Evolutionary conservation across 2,888 invertebrate species (phyloP), one percentile per base, ranked within the genome.

Genomic region (Diaprepes abbreviatus): DNA sequence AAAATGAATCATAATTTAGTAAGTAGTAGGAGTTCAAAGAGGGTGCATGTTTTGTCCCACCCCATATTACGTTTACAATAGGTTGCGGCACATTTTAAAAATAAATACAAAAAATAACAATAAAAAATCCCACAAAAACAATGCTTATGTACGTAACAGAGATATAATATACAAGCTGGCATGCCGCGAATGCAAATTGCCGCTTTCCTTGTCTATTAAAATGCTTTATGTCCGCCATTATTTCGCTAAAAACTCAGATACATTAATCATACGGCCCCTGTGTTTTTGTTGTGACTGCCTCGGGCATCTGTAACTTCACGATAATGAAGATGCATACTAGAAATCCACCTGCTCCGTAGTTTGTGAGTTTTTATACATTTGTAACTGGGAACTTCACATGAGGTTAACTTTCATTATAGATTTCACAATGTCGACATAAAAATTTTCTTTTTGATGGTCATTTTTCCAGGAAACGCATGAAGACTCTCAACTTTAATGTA

Each of bases 201-300:
- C 48, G 63, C 48, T 65, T 59, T 65, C 66, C 45, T 70, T 65
- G 65, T 65, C 70, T 65, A 65, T 70, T 70, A 70, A 70, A 66
- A 70, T 70, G 70, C 58, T 70, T 70, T 70, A 70, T 65, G 70
- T 65, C 31, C 45, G 65, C 65, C 60, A 70, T 70, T 70, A 65
- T 70, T 64, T 60, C 60, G 55, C 55, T 59, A 65, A 70, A 67
- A 66, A 70, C 54, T 66, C 65, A 10, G 14, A 36, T 43, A 28
- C 70, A 70, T 70, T 65, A 59, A 70, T 70, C 70, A 70, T 60
- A 4, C 43, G 21, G 31, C 35, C 59, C 58, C 36, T 35, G 52
- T 45, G 48, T 62, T 57, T 55, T 63, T 38, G 28, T 57, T 63
- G 48, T 48, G 38, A 54, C 43, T 43, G 59, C 66, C 66, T 28